phyloP scores from a whole-genome alignment of 2,797 vertebrate species.

The Tragopan temminckii region DNA sequence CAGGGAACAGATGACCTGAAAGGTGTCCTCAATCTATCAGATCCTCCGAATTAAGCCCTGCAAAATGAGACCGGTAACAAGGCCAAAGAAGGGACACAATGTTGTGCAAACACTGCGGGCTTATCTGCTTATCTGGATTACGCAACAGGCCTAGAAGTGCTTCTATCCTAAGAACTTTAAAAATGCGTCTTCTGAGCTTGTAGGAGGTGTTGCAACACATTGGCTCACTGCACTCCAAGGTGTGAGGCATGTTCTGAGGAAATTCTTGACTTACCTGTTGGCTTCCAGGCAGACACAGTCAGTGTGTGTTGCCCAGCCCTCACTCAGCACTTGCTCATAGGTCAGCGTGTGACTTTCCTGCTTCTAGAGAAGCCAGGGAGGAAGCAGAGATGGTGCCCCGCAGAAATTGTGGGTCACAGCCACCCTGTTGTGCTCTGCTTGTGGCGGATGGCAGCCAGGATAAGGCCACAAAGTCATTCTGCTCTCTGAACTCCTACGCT shows the following conservation, averaged over 20 bases:
- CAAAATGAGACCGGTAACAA: conserved; percentile 39
- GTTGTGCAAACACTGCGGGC: conserved; percentile 50
- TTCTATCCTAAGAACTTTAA: conserved; percentile 46
- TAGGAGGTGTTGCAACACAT: conserved; percentile 31
- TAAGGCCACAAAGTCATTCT: background rate
- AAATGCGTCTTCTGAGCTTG: conserved; percentile 18
- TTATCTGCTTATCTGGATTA: conserved; percentile 64
- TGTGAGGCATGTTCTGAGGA: background rate
- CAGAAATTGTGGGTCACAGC: fast-evolving
- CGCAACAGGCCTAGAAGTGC: conserved; percentile 54
- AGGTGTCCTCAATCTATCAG: conserved; percentile 58
- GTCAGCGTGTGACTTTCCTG: background rate
- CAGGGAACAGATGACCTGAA: conserved; percentile 7
- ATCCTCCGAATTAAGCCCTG: conserved; percentile 59
- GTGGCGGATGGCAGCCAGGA: background rate
- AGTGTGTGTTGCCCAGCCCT: conserved; percentile 17
- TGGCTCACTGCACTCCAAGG: background rate
- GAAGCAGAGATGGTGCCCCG: background rate
- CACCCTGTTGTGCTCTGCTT: fast-evolving
- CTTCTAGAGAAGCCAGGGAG: background rate
- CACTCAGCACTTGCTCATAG: background rate
- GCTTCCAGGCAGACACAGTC: background rate
- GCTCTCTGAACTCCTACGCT: background rate
- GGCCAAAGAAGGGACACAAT: conserved; percentile 15
- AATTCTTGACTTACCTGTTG: conserved; percentile 54